A percentile compares a stretch with the other conserved stretches of the same genome.
Evolutionary conservation across 2,113 vertebrate species (phyloP).

Genomic region (Megatriorchis doriae): DNA sequence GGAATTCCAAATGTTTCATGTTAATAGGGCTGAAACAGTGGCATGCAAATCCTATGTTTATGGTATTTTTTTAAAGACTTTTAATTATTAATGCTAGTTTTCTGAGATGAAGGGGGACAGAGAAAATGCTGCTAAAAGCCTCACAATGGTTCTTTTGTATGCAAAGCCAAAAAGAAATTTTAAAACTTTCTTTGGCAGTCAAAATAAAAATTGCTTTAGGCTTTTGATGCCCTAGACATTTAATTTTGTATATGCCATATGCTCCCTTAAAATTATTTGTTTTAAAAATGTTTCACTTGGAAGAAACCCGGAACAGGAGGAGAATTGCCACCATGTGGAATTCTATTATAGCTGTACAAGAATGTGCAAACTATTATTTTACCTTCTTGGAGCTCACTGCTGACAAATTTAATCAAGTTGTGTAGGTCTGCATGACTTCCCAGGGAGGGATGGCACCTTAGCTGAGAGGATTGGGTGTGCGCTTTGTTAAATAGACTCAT

Average conservation of each 20-base stretch:
- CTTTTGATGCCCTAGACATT: background rate
- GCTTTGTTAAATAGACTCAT: background rate
- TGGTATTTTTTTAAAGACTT: background rate
- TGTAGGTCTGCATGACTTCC: background rate
- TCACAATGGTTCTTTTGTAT: background rate
- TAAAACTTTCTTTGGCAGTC: background rate
- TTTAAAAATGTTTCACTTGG: conserved; percentile 40
- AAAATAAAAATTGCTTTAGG: conserved; percentile 9
- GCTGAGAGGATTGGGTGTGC: background rate
- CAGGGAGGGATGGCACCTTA: background rate
- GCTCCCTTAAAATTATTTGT: conserved; percentile 3
- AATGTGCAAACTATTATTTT: background rate
- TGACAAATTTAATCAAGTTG: background rate
- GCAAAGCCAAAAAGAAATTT: background rate
- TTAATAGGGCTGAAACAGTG: background rate
- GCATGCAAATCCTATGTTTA: background rate
- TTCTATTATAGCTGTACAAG: background rate
- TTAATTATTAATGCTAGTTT: conserved; percentile 7
- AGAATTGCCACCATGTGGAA: conserved; percentile 10
- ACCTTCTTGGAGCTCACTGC: background rate
- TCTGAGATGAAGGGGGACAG: background rate
- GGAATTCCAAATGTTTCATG: background rate
- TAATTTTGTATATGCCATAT: background rate
- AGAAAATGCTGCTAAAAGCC: background rate
- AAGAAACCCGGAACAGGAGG: background rate